Percentiles rank a stretch among this genome's conserved stretches.
Evolutionary conservation across 2,888 invertebrate species (phyloP).

Genomic region (Vanessa cardui): DNA sequence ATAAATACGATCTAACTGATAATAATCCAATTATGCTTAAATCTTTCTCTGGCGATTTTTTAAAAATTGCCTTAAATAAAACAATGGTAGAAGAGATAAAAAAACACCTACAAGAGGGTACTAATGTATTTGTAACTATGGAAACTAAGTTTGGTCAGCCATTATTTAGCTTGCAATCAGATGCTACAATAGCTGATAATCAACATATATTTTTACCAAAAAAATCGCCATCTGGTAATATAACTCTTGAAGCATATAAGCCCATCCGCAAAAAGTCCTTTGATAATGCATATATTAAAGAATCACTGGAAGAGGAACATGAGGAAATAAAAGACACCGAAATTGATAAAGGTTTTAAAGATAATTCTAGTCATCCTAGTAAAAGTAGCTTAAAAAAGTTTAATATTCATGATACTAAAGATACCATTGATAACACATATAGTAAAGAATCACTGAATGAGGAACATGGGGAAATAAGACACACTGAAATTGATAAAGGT

Average conservation of each 20-base stretch:
- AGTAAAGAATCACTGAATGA: conserved; percentile 5
- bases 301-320: neutral
- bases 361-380: neutral
- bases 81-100: conserved; percentile 50
- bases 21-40: conserved; percentile 44
- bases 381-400: neutral
- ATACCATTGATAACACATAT: conserved; percentile 5
- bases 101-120: conserved; percentile 44
- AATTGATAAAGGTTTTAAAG: neutral
- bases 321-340: neutral
- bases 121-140: conserved; percentile 42
- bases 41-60: conserved; percentile 47
- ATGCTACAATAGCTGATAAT: neutral
- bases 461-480: neutral
- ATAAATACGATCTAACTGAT: conserved; percentile 31
- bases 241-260: conserved; percentile 11
- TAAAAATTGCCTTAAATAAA: conserved; percentile 53
- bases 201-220: conserved; percentile 28
- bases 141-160: conserved; percentile 46
- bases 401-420: conserved; percentile 6
- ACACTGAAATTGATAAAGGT: neutral
- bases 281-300: conserved; percentile 3
- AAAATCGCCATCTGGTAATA: conserved; percentile 29
- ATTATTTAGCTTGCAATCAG: conserved; percentile 36
- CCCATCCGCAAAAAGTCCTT: conserved; percentile 2